These are phyloP conservation scores for Origma solitaria DNA, from an alignment of 2,113 vertebrate species.

Conservation along the genomic window DNA sequence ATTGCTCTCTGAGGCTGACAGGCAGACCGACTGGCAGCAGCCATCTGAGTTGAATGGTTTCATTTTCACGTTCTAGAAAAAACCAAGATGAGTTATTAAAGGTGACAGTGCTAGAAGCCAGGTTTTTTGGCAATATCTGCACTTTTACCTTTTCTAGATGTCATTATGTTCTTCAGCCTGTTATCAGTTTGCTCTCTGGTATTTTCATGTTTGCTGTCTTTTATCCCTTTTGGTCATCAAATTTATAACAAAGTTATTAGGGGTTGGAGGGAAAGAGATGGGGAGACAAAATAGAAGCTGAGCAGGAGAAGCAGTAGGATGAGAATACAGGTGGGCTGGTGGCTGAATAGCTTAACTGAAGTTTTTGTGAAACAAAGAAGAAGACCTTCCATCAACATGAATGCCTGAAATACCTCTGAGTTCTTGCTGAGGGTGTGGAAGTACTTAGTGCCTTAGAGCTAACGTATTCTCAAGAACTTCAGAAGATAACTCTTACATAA, in stretches of 20 bases:
- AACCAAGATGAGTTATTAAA: neutral
- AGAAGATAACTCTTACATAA: neutral
- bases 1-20: neutral
- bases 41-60: neutral
- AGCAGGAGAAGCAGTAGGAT: neutral
- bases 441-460: neutral
- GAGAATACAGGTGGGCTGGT: neutral
- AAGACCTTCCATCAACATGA: neutral
- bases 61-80: neutral
- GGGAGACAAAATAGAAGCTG: neutral
- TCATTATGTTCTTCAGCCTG: neutral
- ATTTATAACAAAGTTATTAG: neutral
- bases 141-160: neutral
- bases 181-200: neutral
- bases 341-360: neutral
- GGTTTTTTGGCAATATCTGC: neutral
- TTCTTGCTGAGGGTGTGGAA: neutral
- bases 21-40: neutral
- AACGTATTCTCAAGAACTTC: neutral
- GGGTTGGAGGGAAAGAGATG: neutral
- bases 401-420: neutral
- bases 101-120: neutral
- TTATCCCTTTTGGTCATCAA: neutral
- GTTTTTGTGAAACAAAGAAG: neutral
- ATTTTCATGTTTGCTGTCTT: neutral